phyloP scores from a whole-genome alignment of 92 coral and sea anemone genomes.

The Palythoa caribaeorum region DNA sequence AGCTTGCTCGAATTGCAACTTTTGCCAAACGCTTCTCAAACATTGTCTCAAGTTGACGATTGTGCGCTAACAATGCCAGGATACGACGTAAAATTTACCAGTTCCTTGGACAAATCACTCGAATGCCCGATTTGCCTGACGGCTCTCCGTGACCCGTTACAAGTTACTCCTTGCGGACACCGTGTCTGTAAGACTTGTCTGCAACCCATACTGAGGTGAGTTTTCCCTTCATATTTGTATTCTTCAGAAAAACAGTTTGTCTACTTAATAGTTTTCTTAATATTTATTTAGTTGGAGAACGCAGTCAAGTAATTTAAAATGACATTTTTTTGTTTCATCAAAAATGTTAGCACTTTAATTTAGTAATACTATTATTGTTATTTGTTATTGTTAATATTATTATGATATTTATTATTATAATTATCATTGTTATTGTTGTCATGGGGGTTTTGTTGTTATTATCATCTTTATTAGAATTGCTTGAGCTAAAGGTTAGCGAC shows the following conservation, averaged over 20 bases:
- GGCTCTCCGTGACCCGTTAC: slow-evolving; percentile 96
- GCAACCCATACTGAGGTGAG: slow-evolving; percentile 91
- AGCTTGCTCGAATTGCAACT: neutral
- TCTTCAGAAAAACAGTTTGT: neutral
- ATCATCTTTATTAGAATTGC: neutral
- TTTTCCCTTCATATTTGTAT: neutral
- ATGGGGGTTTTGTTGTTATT: neutral
- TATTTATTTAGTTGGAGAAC: too few species aligned
- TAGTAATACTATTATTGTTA: neutral
- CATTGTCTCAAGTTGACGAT: neutral
- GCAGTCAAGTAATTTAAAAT: too few species aligned
- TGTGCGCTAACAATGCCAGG: slow-evolving; percentile 79
- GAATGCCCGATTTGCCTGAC: slow-evolving; percentile 97
- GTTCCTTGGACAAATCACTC: slow-evolving; percentile 90
- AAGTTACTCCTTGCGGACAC: slow-evolving; percentile 99
- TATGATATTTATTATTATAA: too few species aligned
- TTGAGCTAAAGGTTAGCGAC: neutral
- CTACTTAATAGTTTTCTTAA: too few species aligned
- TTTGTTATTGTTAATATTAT: neutral
- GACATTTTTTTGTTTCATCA: too few species aligned
- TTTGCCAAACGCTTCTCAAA: neutral
- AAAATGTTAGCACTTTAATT: neutral
- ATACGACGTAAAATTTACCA: slow-evolving; percentile 85
- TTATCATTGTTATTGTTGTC: neutral
- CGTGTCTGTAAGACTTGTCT: slow-evolving; percentile 94